Evolutionary conservation across 1,140 invertebrate genomes (phyloP).

Genomic region (Hyposmocoma kahamanoa): DNA sequence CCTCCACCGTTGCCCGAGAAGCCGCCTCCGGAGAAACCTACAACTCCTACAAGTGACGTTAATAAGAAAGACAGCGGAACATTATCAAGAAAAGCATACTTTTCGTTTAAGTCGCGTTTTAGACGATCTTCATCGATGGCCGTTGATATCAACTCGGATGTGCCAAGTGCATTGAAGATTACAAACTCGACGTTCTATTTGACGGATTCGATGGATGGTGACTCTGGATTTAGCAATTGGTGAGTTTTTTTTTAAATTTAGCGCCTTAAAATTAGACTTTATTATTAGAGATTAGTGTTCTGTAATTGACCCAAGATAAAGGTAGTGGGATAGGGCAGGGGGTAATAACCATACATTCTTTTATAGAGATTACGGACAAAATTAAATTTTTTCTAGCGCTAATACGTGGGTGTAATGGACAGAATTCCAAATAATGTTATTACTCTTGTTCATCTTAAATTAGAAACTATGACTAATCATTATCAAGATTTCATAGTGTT

Average conservation of each 20-base stretch:
- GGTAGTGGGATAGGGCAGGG: too few relatives aligned
- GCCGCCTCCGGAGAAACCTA: conserved; percentile 38
- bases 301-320: too few relatives aligned
- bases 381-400: too few relatives aligned
- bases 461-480: too few relatives aligned
- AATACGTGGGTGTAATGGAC: too few relatives aligned
- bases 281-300: too few relatives aligned
- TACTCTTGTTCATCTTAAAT: too few relatives aligned
- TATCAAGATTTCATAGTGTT: too few relatives aligned
- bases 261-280: too few relatives aligned
- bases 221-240: conserved; percentile 73
- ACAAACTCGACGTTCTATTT: conserved; percentile 79
- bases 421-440: too few relatives aligned
- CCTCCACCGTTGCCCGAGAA: conserved; percentile 47
- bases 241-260: conserved; percentile 26
- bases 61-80: conserved; percentile 55
- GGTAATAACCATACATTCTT: too few relatives aligned
- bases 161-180: conserved; percentile 60
- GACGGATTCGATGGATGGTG: conserved; percentile 76
- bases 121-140: conserved; percentile 66
- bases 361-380: too few relatives aligned
- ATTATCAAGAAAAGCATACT: conserved; percentile 69
- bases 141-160: conserved; percentile 54
- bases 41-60: conserved; percentile 40
- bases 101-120: conserved; percentile 72